Conservation (phyloP, 1,140 invertebrate species). For the Papilio dardanus region DNA sequence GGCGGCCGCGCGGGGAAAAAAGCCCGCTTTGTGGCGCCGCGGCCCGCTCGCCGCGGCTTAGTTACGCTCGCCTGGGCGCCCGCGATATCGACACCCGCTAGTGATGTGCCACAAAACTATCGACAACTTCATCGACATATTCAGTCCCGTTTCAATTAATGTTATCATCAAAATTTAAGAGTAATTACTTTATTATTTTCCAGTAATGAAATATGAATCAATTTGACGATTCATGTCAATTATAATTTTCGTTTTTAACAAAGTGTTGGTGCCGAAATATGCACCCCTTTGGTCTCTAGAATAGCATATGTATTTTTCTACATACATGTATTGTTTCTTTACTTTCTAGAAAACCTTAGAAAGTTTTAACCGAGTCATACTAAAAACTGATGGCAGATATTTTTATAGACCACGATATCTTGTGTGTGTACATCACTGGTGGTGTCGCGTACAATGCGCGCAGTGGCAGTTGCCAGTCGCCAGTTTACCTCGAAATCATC, state of each 20-base stretch:
- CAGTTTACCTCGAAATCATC: constrained; percentile 80
- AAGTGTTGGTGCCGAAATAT: too few species aligned
- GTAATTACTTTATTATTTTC: background rate
- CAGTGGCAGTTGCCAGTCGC: constrained; percentile 68
- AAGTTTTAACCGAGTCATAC: background rate
- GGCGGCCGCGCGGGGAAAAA: constrained; percentile 56
- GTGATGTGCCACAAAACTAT: constrained; percentile 42
- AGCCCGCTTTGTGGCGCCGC: constrained; percentile 65
- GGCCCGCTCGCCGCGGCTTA: constrained; percentile 77
- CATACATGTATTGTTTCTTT: too few species aligned
- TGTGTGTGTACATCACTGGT: constrained; percentile 49
- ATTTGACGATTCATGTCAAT: too few species aligned
- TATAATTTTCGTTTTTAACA: too few species aligned
- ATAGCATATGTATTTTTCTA: too few species aligned
- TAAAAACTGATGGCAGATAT: background rate
- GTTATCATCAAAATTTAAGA: background rate
- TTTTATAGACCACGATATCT: constrained; percentile 32
- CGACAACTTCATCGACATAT: background rate
- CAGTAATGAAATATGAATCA: too few species aligned
- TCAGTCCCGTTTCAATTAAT: background rate
- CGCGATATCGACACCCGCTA: constrained; percentile 39
- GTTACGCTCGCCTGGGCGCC: constrained; percentile 71
- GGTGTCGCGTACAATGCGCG: constrained; percentile 72
- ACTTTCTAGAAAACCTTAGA: background rate
- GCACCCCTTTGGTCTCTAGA: too few species aligned